Percentiles rank a stretch among this genome's conserved stretches.
Evolutionary conservation across 2,888 invertebrate species (phyloP).

Genomic region (Syrista parreyssii): DNA sequence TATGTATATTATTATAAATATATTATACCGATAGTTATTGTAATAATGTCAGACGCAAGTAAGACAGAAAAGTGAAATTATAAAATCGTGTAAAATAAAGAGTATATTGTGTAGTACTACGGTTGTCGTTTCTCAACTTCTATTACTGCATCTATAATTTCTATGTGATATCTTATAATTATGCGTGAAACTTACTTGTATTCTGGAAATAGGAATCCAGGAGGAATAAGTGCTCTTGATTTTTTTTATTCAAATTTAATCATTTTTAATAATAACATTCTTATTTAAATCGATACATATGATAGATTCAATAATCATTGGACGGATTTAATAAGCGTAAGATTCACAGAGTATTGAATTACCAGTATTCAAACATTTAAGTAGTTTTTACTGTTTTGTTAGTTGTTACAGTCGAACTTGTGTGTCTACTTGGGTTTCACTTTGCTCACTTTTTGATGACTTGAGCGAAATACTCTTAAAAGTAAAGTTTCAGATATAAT

Average conservation of each 20-base stretch:
- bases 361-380: background rate
- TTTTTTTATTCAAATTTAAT: background rate
- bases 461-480: background rate
- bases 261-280: background rate
- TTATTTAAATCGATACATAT: background rate
- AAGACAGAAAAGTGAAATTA: conserved; percentile 49
- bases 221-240: background rate
- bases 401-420: background rate
- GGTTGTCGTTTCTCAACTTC: background rate
- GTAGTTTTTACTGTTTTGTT: background rate
- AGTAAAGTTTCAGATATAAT: background rate
- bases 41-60: conserved; percentile 52
- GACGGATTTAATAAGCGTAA: conserved; percentile 18
- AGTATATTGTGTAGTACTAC: conserved; percentile 58
- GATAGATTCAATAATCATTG: conserved; percentile 2
- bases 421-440: background rate
- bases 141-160: background rate
- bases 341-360: conserved; percentile 5
- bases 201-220: background rate
- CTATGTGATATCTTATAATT: background rate
- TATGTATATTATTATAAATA: conserved; percentile 65
- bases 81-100: conserved; percentile 61
- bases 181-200: background rate
- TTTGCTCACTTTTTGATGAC: background rate
- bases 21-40: conserved; percentile 59